Base-by-base conservation (phyloP, 2,797 vertebrate genomes). In the Sarcoramphus papa region DNA sequence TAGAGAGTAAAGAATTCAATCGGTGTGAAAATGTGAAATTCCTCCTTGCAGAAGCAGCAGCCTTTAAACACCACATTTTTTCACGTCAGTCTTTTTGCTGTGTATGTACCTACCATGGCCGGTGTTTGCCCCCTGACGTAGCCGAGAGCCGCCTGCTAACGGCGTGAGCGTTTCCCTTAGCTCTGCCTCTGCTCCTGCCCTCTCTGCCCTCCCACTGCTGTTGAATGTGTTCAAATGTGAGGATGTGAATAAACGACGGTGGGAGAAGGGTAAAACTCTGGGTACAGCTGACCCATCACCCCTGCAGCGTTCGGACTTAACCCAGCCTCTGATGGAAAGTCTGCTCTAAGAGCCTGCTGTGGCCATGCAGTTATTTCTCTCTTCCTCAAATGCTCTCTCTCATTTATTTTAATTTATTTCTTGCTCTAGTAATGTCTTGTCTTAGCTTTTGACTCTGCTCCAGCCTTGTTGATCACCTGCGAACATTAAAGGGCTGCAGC, bases 161-260 rank as follows among this genome's bases (percentile, higher is more conserved):
- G 2, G 13, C 3, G 31, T 5, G 9, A 63, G 59, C 1, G 1
- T 27, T 20, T 15, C 43, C 21, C 2, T 23, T 4, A 37, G 45
- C 41, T 60, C 56, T 60, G 33, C 21, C 56, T 45, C 1, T 7
- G 14, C 37, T 69, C 37, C 74, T 15, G 41, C 24, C 45, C 35
- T 3, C 25, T 56, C 64, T 30, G n/a, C 43, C 22, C 30, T 77
- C 22, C 16, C 12, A 8, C 31, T 0, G 7, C 68, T 43, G 20
- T 8, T 0, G 4, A 18, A 14, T 0, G 1, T 10, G 28, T 31
- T 67, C 53, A 30, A 5, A 25, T 11, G 30, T 28, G 16, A 30
- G 63, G 23, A n/a, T 20, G 28, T 17, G 30, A 67, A 59, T 24
- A 35, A 28, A 25, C 11, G 41, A 9, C 6, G 6, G 23, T 23